Base-by-base conservation (phyloP, 2,797 vertebrate genomes). In the Darevskia nairensis region DNA sequence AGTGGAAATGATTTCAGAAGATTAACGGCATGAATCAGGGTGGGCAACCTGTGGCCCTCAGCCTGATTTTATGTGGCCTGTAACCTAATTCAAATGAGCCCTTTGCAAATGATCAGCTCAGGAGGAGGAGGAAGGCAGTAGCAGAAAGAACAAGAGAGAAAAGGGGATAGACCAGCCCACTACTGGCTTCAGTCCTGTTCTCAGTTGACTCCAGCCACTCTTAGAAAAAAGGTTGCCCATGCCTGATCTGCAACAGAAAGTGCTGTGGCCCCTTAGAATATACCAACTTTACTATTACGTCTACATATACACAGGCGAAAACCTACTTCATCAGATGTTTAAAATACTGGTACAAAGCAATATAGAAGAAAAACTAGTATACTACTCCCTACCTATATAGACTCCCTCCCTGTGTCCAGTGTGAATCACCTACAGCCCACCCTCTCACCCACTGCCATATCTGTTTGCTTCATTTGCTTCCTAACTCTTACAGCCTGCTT, bases 1-100 rank as follows among this genome's bases (percentile, higher is more conserved):
- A 87, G 85, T 0, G 8, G 64, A 92, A 81, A 91, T 81, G 75
- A 81, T 41, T 69, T 11, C 46, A 39, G 25, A 75, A n/a, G 27
- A 85, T 76, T 55, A n/a, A n/a, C 44, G 1, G 32, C 69, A 50
- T 35, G 78, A 44, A 88, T 78, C 8, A 1, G 59, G 59, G 32
- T 39, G 72, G 7, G 15, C 35, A 74, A 39, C 15, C 72, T 74
- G 32, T 35, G 35, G 72, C 35, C 59, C 59, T 61, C 19, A 0
- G 59, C 59, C 59, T 61, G 21, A 61, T 21, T 61, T 61, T 61
- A 61, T 61, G 59, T 17, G 59, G 17, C 59, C 59, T 61, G 19
- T 61, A 21, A 17, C 59, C 21, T 61, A 23, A 61, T 61, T 61
- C 19, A 61, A 61, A 21, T 6, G 21, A 61, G 59, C 19, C 59